phyloP scores from a whole-genome alignment of 2,888 invertebrate species.

The Craniophora ligustri region DNA sequence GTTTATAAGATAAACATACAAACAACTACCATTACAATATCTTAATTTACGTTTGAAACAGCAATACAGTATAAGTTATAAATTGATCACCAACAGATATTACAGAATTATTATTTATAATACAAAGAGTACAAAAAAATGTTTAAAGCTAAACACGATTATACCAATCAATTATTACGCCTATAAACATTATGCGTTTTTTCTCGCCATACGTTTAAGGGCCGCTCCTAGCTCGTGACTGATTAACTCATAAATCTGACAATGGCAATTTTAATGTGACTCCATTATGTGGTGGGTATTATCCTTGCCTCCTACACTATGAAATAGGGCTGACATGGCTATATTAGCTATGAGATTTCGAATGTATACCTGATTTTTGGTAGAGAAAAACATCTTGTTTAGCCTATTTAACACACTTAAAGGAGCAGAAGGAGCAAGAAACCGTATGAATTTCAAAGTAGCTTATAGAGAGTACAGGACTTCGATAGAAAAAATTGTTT shows the following conservation, averaged over 20 bases:
- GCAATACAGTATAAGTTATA: background rate
- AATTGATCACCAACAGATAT: too few relatives aligned
- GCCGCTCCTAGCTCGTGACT: conserved; percentile 63
- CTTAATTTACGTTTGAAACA: too few relatives aligned
- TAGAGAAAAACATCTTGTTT: background rate
- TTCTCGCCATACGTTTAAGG: conserved; percentile 56
- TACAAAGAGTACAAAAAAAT: conserved; percentile 13
- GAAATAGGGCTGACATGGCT: conserved; percentile 66
- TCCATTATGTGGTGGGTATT: conserved; percentile 70
- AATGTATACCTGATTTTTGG: too few relatives aligned
- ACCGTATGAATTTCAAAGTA: too few relatives aligned
- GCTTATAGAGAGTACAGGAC: too few relatives aligned
- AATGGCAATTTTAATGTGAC: conserved; percentile 72
- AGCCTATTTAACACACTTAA: too few relatives aligned
- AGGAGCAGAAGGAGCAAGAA: too few relatives aligned
- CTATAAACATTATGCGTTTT: conserved; percentile 48
- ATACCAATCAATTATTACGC: conserved; percentile 32
- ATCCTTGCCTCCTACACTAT: conserved; percentile 79
- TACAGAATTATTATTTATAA: background rate
- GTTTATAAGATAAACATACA: too few relatives aligned
- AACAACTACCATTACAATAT: too few relatives aligned
- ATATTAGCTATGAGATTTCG: background rate
- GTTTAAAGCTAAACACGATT: conserved; percentile 22
- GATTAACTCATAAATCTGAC: conserved; percentile 76
- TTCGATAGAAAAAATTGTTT: too few relatives aligned